A percentile compares a stretch with the other conserved stretches of the same genome.
phyloP scores from a whole-genome alignment of 2,797 vertebrate species.

The Acanthornis magna region DNA sequence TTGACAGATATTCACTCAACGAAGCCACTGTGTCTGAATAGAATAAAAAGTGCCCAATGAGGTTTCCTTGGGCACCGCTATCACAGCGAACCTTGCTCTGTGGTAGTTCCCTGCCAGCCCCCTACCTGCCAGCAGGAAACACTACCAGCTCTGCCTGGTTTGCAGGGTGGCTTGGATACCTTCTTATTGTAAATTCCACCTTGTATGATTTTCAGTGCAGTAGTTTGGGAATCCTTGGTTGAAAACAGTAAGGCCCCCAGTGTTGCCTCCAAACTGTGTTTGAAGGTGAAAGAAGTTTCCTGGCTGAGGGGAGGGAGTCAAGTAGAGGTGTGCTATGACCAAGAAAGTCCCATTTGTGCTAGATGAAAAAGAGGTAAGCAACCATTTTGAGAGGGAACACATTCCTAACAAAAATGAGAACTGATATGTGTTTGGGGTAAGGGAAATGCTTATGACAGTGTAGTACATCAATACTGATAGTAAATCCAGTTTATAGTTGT shows the following conservation, averaged over 20 bases:
- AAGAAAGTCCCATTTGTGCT: too few species aligned
- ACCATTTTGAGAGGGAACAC: background rate
- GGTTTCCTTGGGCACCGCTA: accelerated
- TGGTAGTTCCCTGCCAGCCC: background rate
- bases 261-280: background rate
- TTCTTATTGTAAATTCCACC: background rate
- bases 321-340: background rate
- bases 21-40: accelerated
- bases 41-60: background rate
- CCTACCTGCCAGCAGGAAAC: background rate
- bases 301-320: background rate
- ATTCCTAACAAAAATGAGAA: background rate
- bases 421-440: accelerated
- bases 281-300: background rate
- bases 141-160: background rate
- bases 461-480: background rate
- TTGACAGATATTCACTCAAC: accelerated
- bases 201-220: background rate
- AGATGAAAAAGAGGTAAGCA: background rate
- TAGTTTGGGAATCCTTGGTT: background rate
- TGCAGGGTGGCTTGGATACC: accelerated
- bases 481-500: background rate
- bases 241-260: accelerated
- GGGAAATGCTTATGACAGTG: background rate
- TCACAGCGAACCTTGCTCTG: accelerated